Evolutionary conservation across 2,797 vertebrate genomes (phyloP).

Genomic region (Sylvia borin): DNA sequence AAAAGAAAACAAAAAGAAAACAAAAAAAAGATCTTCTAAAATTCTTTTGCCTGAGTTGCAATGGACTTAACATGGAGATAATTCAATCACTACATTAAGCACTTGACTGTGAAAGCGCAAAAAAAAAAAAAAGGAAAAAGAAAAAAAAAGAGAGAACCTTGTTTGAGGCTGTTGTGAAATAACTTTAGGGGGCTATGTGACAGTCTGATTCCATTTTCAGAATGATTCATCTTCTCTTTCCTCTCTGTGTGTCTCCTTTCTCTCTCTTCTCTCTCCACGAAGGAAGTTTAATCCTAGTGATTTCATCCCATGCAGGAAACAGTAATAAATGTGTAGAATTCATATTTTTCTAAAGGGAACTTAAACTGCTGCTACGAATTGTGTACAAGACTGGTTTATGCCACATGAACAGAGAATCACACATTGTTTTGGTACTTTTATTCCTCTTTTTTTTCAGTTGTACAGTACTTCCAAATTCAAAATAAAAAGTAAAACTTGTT

Average conservation of each 20-base stretch:
- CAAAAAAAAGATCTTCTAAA: slow-evolving; percentile 70
- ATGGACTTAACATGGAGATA: slow-evolving; percentile 76
- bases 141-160: slow-evolving; percentile 25
- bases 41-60: slow-evolving; percentile 86
- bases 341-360: slow-evolving; percentile 89
- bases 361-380: slow-evolving; percentile 87
- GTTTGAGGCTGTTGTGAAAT: slow-evolving; percentile 55
- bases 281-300: slow-evolving; percentile 78
- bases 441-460: slow-evolving; percentile 83
- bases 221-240: slow-evolving; percentile 53
- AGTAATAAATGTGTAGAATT: slow-evolving; percentile 80
- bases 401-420: slow-evolving; percentile 87
- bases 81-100: slow-evolving; percentile 96
- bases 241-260: slow-evolving; percentile 40
- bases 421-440: slow-evolving; percentile 85
- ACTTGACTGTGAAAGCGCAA: slow-evolving; percentile 90
- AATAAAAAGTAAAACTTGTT: slow-evolving; percentile 84
- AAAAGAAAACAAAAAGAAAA: not conserved
- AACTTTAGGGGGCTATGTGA: slow-evolving; percentile 45
- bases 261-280: slow-evolving; percentile 67
- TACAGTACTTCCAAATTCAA: slow-evolving; percentile 88
- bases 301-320: slow-evolving; percentile 81
- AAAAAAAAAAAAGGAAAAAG: not conserved
- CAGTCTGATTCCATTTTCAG: slow-evolving; percentile 68
- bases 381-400: slow-evolving; percentile 84